These are phyloP conservation scores for Galaxias olidus DNA, from an alignment of 2,797 vertebrate genomes.

Conservation along the genomic window DNA sequence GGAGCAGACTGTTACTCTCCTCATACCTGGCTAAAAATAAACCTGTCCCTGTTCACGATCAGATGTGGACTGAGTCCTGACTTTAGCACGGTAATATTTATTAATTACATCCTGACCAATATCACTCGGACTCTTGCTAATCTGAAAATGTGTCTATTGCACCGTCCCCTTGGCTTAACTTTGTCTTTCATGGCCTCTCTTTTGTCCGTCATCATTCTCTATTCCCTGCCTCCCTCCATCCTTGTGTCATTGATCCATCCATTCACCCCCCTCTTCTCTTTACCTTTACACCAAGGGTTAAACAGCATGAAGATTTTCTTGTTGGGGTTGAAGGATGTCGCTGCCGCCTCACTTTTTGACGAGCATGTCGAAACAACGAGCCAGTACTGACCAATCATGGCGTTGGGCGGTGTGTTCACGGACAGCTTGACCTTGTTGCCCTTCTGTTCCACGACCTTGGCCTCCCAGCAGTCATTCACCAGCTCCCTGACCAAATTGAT, in stretches of 20 bases:
- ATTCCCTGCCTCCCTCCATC: conserved; percentile 20
- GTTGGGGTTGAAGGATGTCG: conserved; percentile 59
- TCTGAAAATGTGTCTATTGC: too few species aligned
- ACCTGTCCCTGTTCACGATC: too few species aligned
- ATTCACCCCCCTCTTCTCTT: conserved; percentile 36
- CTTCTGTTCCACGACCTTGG: conserved; percentile 75
- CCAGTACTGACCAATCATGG: conserved; percentile 82
- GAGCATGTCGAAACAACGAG: conserved; percentile 70
- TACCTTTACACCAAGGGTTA: conserved; percentile 92
- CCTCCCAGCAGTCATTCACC: conserved; percentile 79
- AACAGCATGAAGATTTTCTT: conserved; percentile 84
- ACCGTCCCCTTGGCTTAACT: background rate
- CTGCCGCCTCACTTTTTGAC: conserved; percentile 58
- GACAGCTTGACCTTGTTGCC: conserved; percentile 74
- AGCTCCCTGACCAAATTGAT: conserved; percentile 74
- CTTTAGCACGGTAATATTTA: too few species aligned
- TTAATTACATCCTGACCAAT: too few species aligned
- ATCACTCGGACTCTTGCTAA: too few species aligned
- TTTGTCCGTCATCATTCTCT: background rate
- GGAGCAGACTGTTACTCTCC: background rate
- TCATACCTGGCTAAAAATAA: too few species aligned
- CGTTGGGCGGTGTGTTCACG: conserved; percentile 73
- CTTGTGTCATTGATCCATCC: background rate
- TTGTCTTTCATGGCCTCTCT: conserved; percentile 1
- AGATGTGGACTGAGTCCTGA: too few species aligned